A percentile compares a stretch with the other conserved stretches of the same genome.
These are phyloP conservation scores for Rhagoletis zephyria DNA, from an alignment of 1,140 invertebrate species.

Conservation along the genomic window DNA sequence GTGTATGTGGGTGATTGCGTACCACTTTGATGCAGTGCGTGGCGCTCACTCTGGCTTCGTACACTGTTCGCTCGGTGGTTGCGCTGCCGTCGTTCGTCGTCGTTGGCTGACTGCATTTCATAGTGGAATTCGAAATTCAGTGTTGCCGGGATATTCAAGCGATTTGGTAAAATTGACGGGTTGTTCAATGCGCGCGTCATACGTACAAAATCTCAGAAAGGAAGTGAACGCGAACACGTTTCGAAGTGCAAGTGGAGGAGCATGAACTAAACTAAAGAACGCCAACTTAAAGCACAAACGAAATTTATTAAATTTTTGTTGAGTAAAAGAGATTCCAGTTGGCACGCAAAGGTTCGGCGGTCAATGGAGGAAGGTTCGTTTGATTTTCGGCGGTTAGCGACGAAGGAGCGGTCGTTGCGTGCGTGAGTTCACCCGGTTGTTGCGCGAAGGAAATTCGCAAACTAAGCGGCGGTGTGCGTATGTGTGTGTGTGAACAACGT, in stretches of 20 bases:
- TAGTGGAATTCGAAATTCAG: slow-evolving; percentile 45
- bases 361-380: slow-evolving; percentile 14
- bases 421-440: slow-evolving; percentile 35
- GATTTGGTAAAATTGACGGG: slow-evolving; percentile 22
- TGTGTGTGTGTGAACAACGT: neutral
- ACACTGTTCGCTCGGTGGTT: neutral
- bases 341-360: neutral
- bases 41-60: neutral
- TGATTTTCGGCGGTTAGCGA: neutral
- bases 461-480: neutral
- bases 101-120: slow-evolving; percentile 9
- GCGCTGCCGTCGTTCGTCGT: neutral
- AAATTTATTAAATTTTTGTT: neutral
- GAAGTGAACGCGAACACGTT: neutral
- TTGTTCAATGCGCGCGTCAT: slow-evolving; percentile 11
- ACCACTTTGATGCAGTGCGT: neutral
- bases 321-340: neutral
- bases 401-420: slow-evolving; percentile 44
- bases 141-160: slow-evolving; percentile 50
- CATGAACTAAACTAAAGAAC: neutral
- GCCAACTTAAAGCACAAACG: neutral
- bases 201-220: slow-evolving; percentile 6
- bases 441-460: slow-evolving; percentile 5
- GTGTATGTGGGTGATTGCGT: neutral
- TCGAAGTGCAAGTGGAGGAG: neutral